Conservation (phyloP, 2,888 invertebrate genomes). For the Acleris laterana region DNA sequence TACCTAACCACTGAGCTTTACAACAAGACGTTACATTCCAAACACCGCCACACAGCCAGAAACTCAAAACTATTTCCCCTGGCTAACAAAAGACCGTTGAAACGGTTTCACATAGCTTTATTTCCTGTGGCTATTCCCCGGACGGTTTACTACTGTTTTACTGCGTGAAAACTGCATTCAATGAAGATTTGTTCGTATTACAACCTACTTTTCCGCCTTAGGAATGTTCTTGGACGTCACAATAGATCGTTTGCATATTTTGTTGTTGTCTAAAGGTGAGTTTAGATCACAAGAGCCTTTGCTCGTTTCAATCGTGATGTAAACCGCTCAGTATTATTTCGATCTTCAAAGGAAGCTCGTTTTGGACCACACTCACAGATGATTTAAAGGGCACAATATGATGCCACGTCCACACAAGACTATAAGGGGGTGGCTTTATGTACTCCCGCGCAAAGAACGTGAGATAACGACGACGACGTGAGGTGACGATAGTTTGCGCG, state of each 20-base stretch:
- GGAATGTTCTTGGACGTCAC: slow-evolving; percentile 32
- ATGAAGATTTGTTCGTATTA: slow-evolving; percentile 39
- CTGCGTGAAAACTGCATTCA: slow-evolving; percentile 34
- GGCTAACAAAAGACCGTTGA: slow-evolving; percentile 27
- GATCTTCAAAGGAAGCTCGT: no score
- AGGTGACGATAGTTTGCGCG: no score
- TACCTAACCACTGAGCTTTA: background rate
- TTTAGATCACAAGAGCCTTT: no score
- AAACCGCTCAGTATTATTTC: no score
- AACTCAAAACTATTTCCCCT: slow-evolving; percentile 2
- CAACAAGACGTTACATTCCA: background rate
- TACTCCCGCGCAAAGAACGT: no score
- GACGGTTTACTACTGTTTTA: slow-evolving; percentile 17
- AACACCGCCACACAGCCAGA: slow-evolving; percentile 3
- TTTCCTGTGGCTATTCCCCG: slow-evolving; percentile 26
- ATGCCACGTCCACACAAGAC: no score
- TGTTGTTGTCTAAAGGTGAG: background rate
- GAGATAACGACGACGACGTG: no score
- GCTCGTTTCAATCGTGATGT: no score
- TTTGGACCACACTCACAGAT: no score
- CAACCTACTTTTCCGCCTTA: slow-evolving; percentile 35
- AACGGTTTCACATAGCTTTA: slow-evolving; percentile 25
- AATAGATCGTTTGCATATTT: slow-evolving; percentile 29
- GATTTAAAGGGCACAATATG: no score
- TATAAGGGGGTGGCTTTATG: no score